Conservation (phyloP, 1,140 invertebrate genomes). For the Nymphalis io region DNA sequence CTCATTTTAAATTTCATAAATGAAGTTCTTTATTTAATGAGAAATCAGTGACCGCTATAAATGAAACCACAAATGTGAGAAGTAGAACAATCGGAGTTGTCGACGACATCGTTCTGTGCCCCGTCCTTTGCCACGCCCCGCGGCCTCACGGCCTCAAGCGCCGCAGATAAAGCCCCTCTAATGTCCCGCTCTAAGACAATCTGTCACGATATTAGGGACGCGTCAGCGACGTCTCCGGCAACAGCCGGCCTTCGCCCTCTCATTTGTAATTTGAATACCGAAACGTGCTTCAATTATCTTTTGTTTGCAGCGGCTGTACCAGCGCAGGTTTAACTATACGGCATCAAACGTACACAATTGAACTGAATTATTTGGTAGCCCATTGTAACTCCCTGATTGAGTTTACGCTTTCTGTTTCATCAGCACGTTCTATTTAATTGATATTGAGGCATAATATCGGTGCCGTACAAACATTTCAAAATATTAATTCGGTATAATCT, state of each 20-base stretch:
- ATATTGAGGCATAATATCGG: too few species aligned
- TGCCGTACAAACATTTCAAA: too few species aligned
- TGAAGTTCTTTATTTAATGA: too few species aligned
- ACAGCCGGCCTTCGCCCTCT: conserved; percentile 7
- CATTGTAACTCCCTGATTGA: too few species aligned
- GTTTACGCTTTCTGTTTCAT: too few species aligned
- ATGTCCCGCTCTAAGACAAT: conserved; percentile 22
- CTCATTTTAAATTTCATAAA: too few species aligned
- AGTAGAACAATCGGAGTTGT: conserved; percentile 17
- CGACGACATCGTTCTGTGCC: conserved; percentile 16
- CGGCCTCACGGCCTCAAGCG: conserved; percentile 5
- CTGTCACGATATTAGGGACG: conserved; percentile 22
- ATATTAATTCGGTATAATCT: too few species aligned
- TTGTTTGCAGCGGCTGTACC: conserved; percentile 16
- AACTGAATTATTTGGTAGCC: conserved; percentile 1
- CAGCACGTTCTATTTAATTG: too few species aligned
- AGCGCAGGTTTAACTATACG: neutral
- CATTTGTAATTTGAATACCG: conserved; percentile 26
- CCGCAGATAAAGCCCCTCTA: conserved; percentile 21
- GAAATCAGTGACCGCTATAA: neutral
- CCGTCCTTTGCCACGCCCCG: neutral
- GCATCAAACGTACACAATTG: neutral
- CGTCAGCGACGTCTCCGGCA: conserved; percentile 1
- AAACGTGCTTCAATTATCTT: conserved; percentile 28
- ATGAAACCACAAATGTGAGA: neutral